phyloP scores from a whole-genome alignment of 2,113 vertebrate species.

The Melanocharis versteri region DNA sequence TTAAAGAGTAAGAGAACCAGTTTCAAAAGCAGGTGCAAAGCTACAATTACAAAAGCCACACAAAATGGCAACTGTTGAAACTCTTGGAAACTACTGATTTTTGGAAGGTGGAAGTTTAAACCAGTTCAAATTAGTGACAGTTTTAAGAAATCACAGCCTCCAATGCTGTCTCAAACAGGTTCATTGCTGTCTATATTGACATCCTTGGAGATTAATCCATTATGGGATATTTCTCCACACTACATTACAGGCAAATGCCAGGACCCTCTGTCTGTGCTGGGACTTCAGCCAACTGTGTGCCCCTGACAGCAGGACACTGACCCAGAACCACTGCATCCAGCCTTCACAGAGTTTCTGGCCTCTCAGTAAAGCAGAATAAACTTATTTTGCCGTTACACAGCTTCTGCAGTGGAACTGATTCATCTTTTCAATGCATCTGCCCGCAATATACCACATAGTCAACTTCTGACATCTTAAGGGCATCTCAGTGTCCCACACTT shows the following conservation, averaged over 20 bases:
- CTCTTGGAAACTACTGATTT: not conserved
- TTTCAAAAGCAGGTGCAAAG: not conserved
- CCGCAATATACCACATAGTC: not conserved
- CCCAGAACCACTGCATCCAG: not conserved
- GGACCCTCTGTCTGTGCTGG: not conserved
- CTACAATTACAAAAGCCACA: not conserved
- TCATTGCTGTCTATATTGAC: not conserved
- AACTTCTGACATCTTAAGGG: not conserved
- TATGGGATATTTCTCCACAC: not conserved
- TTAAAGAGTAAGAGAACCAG: not conserved
- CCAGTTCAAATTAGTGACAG: not conserved
- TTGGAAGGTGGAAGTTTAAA: not conserved
- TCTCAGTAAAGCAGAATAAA: not conserved
- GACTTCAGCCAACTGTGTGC: not conserved
- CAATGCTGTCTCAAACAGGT: not conserved
- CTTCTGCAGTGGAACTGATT: not conserved
- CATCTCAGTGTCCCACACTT: not conserved
- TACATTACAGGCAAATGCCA: not conserved
- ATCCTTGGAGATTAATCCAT: not conserved
- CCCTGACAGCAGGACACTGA: rapidly evolving
- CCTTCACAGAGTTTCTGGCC: not conserved
- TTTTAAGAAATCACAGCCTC: not conserved
- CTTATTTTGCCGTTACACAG: not conserved
- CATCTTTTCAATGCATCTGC: not conserved
- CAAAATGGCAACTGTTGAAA: not conserved